These are phyloP conservation scores for Colius striatus DNA, from an alignment of 2,113 vertebrate species.

Conservation along the genomic window DNA sequence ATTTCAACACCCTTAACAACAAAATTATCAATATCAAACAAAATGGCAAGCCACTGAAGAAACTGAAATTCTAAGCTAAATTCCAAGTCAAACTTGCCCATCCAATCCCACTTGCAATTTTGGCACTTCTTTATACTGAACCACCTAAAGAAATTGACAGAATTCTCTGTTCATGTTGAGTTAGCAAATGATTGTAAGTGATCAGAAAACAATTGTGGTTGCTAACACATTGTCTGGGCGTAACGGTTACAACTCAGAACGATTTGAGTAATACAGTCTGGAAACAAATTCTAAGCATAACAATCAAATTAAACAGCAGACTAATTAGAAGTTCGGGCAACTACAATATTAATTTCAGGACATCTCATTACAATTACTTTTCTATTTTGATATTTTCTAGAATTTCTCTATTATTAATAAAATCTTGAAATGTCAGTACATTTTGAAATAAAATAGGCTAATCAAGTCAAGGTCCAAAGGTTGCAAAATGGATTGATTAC, in stretches of 20 bases:
- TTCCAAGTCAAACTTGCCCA: not conserved
- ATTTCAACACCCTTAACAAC: not conserved
- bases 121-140: not conserved
- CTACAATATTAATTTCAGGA: slow-evolving; percentile 39
- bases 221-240: not conserved
- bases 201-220: slow-evolving; percentile 16
- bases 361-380: slow-evolving; percentile 21
- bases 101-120: not conserved
- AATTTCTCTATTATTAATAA: slow-evolving; percentile 2
- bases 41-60: not conserved
- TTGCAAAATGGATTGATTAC: not conserved
- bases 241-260: slow-evolving; percentile 25
- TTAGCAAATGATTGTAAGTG: slow-evolving; percentile 2
- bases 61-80: not conserved
- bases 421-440: not conserved
- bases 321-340: slow-evolving; percentile 63
- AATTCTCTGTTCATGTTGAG: not conserved
- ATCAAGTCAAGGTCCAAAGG: not conserved
- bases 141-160: not conserved
- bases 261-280: slow-evolving; percentile 5
- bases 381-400: slow-evolving; percentile 22
- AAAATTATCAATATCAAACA: not conserved
- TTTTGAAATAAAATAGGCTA: slow-evolving; percentile 23
- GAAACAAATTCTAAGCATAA: slow-evolving; percentile 52
- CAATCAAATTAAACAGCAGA: slow-evolving; percentile 7